Percentiles rank a stretch among this genome's conserved stretches.
These are phyloP conservation scores for Timandra comae DNA, from an alignment of 2,888 invertebrate genomes.

Conservation along the genomic window DNA sequence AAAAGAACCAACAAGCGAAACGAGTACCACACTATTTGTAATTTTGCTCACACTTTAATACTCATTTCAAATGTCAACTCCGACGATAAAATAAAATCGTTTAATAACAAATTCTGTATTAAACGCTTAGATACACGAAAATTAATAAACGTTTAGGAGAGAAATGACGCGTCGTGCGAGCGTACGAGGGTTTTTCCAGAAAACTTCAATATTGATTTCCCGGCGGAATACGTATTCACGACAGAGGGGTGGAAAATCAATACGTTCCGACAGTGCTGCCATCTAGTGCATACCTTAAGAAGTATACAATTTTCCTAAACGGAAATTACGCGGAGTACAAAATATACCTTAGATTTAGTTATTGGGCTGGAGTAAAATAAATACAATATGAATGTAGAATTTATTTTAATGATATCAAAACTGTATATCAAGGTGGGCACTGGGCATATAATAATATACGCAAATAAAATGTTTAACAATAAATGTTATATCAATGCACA, in stretches of 20 bases:
- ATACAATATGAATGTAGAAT: too few species aligned
- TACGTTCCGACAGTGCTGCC: constrained; percentile 49
- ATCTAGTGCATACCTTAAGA: constrained; percentile 33
- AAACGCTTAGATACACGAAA: too few species aligned
- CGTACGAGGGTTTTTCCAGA: constrained; percentile 49
- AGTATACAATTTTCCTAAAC: constrained; percentile 7
- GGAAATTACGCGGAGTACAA: too few species aligned
- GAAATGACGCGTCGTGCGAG: constrained; percentile 30
- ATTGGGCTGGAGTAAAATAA: too few species aligned
- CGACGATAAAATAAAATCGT: constrained; percentile 22
- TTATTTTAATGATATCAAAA: too few species aligned
- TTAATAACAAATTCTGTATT: too few species aligned
- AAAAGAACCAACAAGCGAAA: constrained; percentile 70
- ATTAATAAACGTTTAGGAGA: too few species aligned
- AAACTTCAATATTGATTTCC: constrained; percentile 58
- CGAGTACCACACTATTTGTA: constrained; percentile 43
- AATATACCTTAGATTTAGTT: too few species aligned
- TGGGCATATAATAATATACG: too few species aligned
- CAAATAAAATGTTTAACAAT: too few species aligned
- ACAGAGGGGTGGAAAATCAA: constrained; percentile 51
- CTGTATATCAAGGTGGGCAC: too few species aligned
- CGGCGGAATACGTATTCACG: constrained; percentile 28
- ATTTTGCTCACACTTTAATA: constrained; percentile 53
- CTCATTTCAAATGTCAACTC: constrained; percentile 47
- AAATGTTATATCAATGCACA: too few species aligned